Percentiles rank a stretch among this genome's conserved stretches.
phyloP scores from a whole-genome alignment of 1,140 invertebrate species.

The Hormaphis cornu region DNA sequence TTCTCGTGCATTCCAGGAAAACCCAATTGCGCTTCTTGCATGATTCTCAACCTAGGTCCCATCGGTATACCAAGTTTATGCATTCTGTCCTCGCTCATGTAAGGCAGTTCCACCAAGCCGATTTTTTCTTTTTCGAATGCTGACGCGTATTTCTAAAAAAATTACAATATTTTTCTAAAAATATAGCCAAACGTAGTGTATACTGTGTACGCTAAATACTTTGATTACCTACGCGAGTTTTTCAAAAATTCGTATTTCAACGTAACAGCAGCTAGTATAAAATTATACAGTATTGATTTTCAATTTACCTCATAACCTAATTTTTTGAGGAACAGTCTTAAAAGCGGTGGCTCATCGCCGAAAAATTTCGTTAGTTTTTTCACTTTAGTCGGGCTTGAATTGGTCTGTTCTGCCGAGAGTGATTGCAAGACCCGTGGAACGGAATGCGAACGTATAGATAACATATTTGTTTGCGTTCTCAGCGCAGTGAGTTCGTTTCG shows the following conservation, averaged over 20 bases:
- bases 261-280: background rate
- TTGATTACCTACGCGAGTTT: too few relatives aligned
- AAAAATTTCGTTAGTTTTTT: slow-evolving; percentile 84
- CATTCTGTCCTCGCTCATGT: slow-evolving; percentile 78
- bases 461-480: slow-evolving; percentile 55
- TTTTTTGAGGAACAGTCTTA: slow-evolving; percentile 81
- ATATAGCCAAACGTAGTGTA: slow-evolving; percentile 8
- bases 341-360: slow-evolving; percentile 80
- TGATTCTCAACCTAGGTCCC: slow-evolving; percentile 74
- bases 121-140: slow-evolving; percentile 81
- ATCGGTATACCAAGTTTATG: slow-evolving; percentile 82
- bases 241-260: too few relatives aligned
- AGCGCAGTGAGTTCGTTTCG: slow-evolving; percentile 71
- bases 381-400: slow-evolving; percentile 68
- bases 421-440: slow-evolving; percentile 38
- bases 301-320: slow-evolving; percentile 77
- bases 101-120: slow-evolving; percentile 83
- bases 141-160: slow-evolving; percentile 73
- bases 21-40: slow-evolving; percentile 71
- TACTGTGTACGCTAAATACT: too few relatives aligned
- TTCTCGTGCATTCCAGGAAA: slow-evolving; percentile 37
- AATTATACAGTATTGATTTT: background rate
- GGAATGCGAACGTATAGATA: slow-evolving; percentile 46
- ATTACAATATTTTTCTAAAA: too few relatives aligned
- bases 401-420: slow-evolving; percentile 41